A percentile compares a stretch with the other conserved stretches of the same genome.
Conservation (phyloP, 2,888 invertebrate species). For the Eristalis tenax region DNA sequence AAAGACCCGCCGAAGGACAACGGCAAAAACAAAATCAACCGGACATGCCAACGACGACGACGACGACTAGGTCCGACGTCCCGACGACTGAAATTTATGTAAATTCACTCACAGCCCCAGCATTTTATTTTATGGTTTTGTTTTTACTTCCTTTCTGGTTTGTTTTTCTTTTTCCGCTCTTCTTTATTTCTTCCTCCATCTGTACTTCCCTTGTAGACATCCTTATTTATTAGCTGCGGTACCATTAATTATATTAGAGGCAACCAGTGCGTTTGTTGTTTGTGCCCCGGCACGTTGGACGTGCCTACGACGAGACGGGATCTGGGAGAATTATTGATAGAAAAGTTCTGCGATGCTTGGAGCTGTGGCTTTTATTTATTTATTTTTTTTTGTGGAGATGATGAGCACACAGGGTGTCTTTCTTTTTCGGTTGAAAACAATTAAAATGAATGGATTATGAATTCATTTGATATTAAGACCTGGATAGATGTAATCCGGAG, state of each 20-base stretch:
- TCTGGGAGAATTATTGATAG: not conserved
- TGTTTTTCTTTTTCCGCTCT: slow-evolving; percentile 9
- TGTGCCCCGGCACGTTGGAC: not conserved
- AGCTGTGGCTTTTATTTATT: not conserved
- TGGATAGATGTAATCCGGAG: too few species aligned
- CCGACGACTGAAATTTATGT: slow-evolving; percentile 47
- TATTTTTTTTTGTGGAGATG: not conserved
- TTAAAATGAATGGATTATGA: not conserved
- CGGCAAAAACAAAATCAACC: slow-evolving; percentile 45
- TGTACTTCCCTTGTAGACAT: slow-evolving; percentile 47
- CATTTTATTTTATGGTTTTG: slow-evolving; percentile 49
- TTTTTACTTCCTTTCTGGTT: slow-evolving; percentile 1
- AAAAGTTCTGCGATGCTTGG: not conserved
- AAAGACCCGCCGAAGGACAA: not conserved
- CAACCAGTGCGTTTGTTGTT: slow-evolving; percentile 29
- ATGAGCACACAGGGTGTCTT: not conserved
- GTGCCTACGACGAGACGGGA: not conserved
- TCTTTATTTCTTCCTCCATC: not conserved
- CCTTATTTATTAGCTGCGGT: slow-evolving; percentile 58
- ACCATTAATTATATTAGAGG: slow-evolving; percentile 58
- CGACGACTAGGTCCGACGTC: not conserved
- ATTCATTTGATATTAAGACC: not conserved
- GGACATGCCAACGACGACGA: slow-evolving; percentile 11
- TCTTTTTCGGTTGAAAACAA: not conserved
- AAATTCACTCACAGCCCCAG: slow-evolving; percentile 56